Evolutionary conservation across 2,888 invertebrate genomes (phyloP), one percentile per base, ranked within the genome.

Genomic region (Mimas tiliae): DNA sequence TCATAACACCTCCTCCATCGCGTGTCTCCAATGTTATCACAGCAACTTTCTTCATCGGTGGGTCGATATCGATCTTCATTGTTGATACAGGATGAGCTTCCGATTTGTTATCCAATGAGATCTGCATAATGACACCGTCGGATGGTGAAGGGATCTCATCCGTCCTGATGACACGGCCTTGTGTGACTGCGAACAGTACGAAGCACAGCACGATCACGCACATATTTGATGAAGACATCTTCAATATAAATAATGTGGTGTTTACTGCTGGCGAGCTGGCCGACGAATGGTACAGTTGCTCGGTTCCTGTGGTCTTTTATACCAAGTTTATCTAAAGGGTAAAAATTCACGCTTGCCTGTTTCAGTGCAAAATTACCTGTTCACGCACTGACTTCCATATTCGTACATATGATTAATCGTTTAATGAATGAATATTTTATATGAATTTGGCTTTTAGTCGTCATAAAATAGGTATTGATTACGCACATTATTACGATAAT

Each of bases 41-140:
- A 4, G 34, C 14, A 9, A 65, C 38, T 50, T 58, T 65, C 58
- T 58, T 65, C 48, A 11, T 19, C 14, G 58, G 19, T 34, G 65
- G 67, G 48, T 71, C 68, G 55, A 70, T 67, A 51, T 68, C 53
- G 62, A 66, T 68, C 62, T 64, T 67, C 64, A 63, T 66, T 19
- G 58, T 52, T 33, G 63, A 45, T 21, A 64, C 34, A 50, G 69
- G 65, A 21, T 66, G 65, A 42, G 55, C 27, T 21, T 21, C 67
- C 19, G 45, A 64, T 45, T 64, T 67, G n/a, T 62, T 51, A 34
- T 19, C 64, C n/a, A 69, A 11, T 47, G 64, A 11, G 3, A 69
- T 27, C 42, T 67, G 58, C 65, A 58, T 19, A 19, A 34, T 48
- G 55, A 58, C 19, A 16, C 65, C 65, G 34, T 65, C 65, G 11